phyloP scores from a whole-genome alignment of 2,113 vertebrate genomes.

The Centrocercus urophasianus region DNA sequence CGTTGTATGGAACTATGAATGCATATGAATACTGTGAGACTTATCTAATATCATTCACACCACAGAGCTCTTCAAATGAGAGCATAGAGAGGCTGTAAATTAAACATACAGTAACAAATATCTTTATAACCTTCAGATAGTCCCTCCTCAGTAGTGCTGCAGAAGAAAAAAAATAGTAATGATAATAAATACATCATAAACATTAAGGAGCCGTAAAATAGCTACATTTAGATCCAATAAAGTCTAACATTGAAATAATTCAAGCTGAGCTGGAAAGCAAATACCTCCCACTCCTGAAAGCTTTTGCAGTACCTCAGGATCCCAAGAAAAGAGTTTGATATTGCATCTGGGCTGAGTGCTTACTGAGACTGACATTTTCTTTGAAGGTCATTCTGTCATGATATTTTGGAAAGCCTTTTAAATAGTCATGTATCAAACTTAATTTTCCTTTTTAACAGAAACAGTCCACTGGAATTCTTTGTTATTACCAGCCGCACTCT shows the following conservation, averaged over 20 bases:
- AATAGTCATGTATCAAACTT: neutral
- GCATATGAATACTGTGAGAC: neutral
- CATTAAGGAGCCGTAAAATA: slow-evolving; percentile 58
- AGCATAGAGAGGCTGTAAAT: neutral
- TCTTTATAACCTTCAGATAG: neutral
- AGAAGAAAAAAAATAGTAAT: slow-evolving; percentile 50
- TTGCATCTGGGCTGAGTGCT: neutral
- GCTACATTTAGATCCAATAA: slow-evolving; percentile 54
- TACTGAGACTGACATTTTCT: neutral
- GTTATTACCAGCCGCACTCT: slow-evolving; percentile 48
- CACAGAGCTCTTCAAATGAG: neutral
- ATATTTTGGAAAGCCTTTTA: slow-evolving; percentile 15
- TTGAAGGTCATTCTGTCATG: neutral
- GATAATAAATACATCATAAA: slow-evolving; percentile 69
- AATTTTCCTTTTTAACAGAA: slow-evolving; percentile 58
- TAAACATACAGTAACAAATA: slow-evolving; percentile 3
- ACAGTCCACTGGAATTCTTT: slow-evolving; percentile 29
- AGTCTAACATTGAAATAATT: slow-evolving; percentile 59
- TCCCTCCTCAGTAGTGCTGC: neutral
- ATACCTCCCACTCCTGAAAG: neutral
- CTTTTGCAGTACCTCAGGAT: neutral
- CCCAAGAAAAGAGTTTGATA: slow-evolving; percentile 1
- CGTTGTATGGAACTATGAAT: neutral
- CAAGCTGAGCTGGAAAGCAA: slow-evolving; percentile 36
- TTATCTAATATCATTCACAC: neutral